Percentiles rank a stretch among this genome's conserved stretches.
Evolutionary conservation across 2,888 invertebrate genomes (phyloP).

Genomic region (Chloroclystis v-ata): DNA sequence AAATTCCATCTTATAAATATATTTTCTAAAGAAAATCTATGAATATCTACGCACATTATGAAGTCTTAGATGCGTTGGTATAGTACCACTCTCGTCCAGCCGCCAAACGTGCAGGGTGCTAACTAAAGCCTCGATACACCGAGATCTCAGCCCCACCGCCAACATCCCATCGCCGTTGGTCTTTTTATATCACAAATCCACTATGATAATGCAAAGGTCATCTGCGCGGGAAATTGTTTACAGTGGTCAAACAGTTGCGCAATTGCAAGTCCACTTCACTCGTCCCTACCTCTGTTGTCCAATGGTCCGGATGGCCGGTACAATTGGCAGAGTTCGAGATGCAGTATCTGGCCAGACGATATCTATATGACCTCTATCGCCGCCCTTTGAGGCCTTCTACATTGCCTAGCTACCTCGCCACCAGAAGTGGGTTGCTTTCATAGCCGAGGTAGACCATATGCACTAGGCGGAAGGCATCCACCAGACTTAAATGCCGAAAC

Average conservation of each 20-base stretch:
- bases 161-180: no score
- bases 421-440: background rate
- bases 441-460: background rate
- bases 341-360: background rate
- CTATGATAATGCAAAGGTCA: background rate
- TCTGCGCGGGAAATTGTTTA: background rate
- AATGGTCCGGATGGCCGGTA: background rate
- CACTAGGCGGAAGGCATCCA: background rate
- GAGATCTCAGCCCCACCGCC: no score
- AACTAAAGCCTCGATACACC: background rate
- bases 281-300: background rate
- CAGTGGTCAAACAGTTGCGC: background rate
- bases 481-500: background rate
- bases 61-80: no score
- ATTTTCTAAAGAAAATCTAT: no score
- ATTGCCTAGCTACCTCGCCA: background rate
- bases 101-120: no score
- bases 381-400: background rate
- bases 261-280: background rate
- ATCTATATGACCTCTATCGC: background rate
- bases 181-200: no score
- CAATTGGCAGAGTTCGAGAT: no score
- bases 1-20: no score
- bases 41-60: no score
- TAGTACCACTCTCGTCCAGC: no score